Percentiles rank a stretch among this genome's conserved stretches.
Evolutionary conservation across 2,797 vertebrate genomes (phyloP).

Genomic region (Gymnodraco acuticeps): DNA sequence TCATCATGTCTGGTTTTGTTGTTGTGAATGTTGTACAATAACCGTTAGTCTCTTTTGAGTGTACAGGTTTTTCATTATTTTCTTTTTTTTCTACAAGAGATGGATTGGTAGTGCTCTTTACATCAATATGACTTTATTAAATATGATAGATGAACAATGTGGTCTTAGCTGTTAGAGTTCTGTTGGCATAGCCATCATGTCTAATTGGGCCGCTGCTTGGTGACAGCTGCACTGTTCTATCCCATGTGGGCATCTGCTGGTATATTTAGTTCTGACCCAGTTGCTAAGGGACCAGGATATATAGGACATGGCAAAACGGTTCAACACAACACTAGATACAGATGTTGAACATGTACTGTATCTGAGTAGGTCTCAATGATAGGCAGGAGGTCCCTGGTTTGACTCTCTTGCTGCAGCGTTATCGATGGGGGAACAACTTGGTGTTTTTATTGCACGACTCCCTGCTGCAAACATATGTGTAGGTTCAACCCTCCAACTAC

Average conservation of each 20-base stretch:
- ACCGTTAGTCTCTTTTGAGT: neutral
- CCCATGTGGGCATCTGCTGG: constrained; percentile 76
- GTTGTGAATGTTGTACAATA: neutral
- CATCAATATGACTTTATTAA: neutral
- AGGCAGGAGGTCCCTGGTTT: neutral
- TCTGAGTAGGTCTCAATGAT: neutral
- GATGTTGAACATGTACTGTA: neutral
- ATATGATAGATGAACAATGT: constrained; percentile 4
- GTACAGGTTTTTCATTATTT: neutral
- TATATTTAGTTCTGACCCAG: constrained; percentile 85
- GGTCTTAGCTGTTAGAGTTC: constrained; percentile 15
- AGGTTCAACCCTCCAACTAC: neutral
- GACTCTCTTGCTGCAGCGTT: constrained; percentile 1
- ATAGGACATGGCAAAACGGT: constrained; percentile 74
- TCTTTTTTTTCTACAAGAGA: neutral
- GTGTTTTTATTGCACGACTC: constrained; percentile 34
- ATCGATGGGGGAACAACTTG: neutral
- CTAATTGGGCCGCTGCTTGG: constrained; percentile 72
- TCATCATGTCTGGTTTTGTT: neutral
- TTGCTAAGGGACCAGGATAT: constrained; percentile 82
- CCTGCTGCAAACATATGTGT: constrained; percentile 4
- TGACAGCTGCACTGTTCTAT: constrained; percentile 72
- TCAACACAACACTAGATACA: constrained; percentile 38
- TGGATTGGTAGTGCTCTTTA: neutral
- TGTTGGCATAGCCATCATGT: constrained; percentile 43